These are phyloP conservation scores for Periophthalmodon schlosseri DNA, from an alignment of 2,113 vertebrate genomes.

Conservation along the genomic window DNA sequence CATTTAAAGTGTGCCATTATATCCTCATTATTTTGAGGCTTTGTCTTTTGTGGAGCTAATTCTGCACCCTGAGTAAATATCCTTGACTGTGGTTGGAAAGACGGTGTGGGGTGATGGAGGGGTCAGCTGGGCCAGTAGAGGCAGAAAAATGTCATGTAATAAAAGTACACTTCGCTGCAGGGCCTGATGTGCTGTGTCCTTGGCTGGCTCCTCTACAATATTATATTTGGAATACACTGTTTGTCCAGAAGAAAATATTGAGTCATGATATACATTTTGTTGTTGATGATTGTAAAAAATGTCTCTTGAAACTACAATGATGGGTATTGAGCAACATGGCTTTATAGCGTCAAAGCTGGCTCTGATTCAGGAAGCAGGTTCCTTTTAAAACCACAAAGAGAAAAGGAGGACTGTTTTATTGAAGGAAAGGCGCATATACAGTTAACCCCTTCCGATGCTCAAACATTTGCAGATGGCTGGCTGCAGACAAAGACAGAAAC, in stretches of 20 bases:
- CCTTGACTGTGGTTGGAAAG: constrained; percentile 20
- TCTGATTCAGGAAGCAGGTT: constrained; percentile 60
- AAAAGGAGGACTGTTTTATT: constrained; percentile 66
- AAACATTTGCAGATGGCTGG: constrained; percentile 43
- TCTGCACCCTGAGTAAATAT: constrained; percentile 26
- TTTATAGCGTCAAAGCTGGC: constrained; percentile 56
- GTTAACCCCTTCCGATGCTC: constrained; percentile 22
- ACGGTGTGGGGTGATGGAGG: constrained; percentile 41
- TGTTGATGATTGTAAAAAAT: constrained; percentile 74
- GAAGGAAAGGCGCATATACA: constrained; percentile 40
- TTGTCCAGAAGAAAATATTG: constrained; percentile 74
- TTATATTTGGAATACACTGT: constrained; percentile 76
- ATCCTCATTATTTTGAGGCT: constrained; percentile 7
- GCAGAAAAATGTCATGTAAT: constrained; percentile 11
- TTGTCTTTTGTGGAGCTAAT: constrained; percentile 25
- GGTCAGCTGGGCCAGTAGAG: constrained; percentile 45
- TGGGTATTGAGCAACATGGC: constrained; percentile 74
- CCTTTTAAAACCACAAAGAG: constrained; percentile 62
- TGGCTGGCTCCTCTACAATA: constrained; percentile 26
- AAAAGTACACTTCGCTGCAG: constrained; percentile 28
- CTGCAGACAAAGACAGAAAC: constrained; percentile 16
- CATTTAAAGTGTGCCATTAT: constrained; percentile 3
- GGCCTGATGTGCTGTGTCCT: constrained; percentile 36
- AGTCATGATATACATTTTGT: constrained; percentile 46
- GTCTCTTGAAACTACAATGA: constrained; percentile 78